A percentile compares a stretch with the other conserved stretches of the same genome.
Evolutionary conservation across 2,113 vertebrate species (phyloP).

Genomic region (Caranx melampygus): DNA sequence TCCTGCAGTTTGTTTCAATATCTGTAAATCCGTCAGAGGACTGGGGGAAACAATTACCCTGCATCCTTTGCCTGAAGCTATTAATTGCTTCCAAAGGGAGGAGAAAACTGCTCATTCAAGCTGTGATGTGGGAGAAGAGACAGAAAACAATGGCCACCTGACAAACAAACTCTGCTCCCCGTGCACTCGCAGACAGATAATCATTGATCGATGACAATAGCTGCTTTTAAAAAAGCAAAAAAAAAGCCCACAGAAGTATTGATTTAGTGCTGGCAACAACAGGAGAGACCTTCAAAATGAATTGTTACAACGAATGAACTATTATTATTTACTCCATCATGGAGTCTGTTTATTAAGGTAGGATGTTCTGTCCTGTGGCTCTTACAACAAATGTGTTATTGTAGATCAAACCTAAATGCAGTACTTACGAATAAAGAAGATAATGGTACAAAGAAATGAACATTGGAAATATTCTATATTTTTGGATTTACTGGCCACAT

Average conservation of each 20-base stretch:
- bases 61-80: conserved; percentile 42
- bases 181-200: conserved; percentile 4
- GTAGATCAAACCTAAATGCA: too few relatives aligned
- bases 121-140: conserved; percentile 25
- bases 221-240: conserved; percentile 1
- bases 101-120: conserved; percentile 34
- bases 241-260: conserved; percentile 6
- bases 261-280: neutral
- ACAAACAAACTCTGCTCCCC: conserved; percentile 17
- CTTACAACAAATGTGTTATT: neutral
- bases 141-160: conserved; percentile 10
- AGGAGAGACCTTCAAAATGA: neutral
- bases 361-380: neutral
- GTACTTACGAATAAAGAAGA: too few relatives aligned
- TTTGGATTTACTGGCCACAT: too few relatives aligned
- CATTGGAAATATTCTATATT: too few relatives aligned
- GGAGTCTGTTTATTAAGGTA: neutral
- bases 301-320: neutral
- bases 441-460: too few relatives aligned
- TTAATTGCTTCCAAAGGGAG: conserved; percentile 72
- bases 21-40: conserved; percentile 44
- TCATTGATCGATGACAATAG: conserved; percentile 5
- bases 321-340: neutral
- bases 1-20: conserved; percentile 27
- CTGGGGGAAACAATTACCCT: conserved; percentile 30